These are phyloP conservation scores for Xiphophorus maculatus DNA, from an alignment of 2,113 vertebrate genomes.

Conservation along the genomic window DNA sequence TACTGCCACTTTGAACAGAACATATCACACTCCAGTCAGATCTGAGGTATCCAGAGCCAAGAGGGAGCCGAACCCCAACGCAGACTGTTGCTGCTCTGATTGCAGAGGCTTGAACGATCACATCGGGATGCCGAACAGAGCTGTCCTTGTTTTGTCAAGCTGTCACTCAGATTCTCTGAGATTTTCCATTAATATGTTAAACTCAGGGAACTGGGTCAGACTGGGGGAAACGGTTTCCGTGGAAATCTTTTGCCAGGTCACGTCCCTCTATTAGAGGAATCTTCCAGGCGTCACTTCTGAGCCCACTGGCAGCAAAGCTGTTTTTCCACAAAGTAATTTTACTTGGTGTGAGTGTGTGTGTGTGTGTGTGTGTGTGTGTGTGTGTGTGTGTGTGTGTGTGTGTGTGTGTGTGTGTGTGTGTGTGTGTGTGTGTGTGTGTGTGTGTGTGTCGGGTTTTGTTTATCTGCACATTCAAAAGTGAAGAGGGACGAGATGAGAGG, in stretches of 20 bases:
- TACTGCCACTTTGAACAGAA: background rate
- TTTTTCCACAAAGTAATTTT: slow-evolving; percentile 9
- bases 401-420: slow-evolving; percentile 6
- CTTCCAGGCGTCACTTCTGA: slow-evolving; percentile 21
- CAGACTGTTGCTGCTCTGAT: background rate
- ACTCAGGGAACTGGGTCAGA: slow-evolving; percentile 35
- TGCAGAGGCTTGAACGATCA: slow-evolving; percentile 11
- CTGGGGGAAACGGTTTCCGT: slow-evolving; percentile 21
- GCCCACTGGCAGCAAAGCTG: slow-evolving; percentile 30
- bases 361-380: slow-evolving; percentile 4
- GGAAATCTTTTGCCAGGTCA: slow-evolving; percentile 41
- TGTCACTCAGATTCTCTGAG: slow-evolving; percentile 10
- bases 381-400: slow-evolving; percentile 3
- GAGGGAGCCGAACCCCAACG: slow-evolving; percentile 12
- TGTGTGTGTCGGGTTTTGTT: background rate
- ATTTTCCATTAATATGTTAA: slow-evolving; percentile 48
- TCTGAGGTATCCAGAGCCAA: background rate
- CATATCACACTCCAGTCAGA: background rate
- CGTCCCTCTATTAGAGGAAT: slow-evolving; percentile 10
- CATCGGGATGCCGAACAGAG: slow-evolving; percentile 9
- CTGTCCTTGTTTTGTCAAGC: slow-evolving; percentile 38
- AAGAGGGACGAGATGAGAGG: background rate
- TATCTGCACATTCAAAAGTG: background rate
- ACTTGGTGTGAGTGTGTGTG: slow-evolving; percentile 1
- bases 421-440: slow-evolving; percentile 9